phyloP scores from a whole-genome alignment of 1,140 invertebrate genomes.

The Bicyclus anynana region DNA sequence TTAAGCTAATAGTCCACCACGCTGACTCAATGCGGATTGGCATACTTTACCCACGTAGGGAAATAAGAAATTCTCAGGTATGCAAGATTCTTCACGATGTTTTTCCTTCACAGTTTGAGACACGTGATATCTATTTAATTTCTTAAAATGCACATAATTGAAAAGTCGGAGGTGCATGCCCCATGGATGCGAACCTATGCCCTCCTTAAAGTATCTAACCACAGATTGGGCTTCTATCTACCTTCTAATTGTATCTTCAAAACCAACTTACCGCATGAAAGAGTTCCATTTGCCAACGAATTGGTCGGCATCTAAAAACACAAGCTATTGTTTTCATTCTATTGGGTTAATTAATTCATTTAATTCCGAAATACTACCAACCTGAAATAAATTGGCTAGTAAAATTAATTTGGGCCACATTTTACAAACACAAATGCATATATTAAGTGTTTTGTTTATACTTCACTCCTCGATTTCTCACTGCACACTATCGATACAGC shows the following conservation, averaged over 20 bases:
- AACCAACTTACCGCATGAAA: background rate
- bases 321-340: background rate
- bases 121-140: no score
- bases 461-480: constrained; percentile 36
- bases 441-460: constrained; percentile 7
- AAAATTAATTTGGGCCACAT: constrained; percentile 25
- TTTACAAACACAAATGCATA: background rate
- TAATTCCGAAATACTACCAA: constrained; percentile 18
- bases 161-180: no score
- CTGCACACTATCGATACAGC: constrained; percentile 32
- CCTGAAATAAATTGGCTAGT: constrained; percentile 21
- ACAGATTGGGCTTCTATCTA: background rate
- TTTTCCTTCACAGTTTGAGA: no score
- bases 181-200: no score
- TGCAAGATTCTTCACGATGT: no score
- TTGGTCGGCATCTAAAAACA: background rate
- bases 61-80: no score
- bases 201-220: background rate
- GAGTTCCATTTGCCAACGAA: background rate
- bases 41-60: no score
- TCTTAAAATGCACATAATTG: no score
- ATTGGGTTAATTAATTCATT: background rate
- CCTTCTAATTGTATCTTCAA: background rate
- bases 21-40: no score
- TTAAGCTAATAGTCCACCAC: no score